Evolutionary conservation across 2,888 invertebrate genomes (phyloP), one percentile per base, ranked within the genome.

Genomic region (Sphecodes monilicornis): DNA sequence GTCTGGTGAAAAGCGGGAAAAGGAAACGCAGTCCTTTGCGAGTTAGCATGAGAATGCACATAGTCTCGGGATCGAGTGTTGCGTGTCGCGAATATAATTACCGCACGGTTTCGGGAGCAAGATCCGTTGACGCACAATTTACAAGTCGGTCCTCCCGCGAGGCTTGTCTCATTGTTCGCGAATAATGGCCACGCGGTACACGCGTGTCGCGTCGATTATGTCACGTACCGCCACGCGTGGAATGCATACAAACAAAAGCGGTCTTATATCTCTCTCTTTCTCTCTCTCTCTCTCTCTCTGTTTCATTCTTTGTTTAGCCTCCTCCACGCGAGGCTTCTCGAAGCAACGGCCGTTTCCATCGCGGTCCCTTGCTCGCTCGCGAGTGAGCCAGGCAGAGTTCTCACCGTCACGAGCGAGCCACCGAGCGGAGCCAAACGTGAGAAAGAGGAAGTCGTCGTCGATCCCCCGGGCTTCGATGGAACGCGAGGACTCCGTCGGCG

Each of bases 161-260:
- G 83, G 70, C 82, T 73, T 83, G 85, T 89, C 73, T 79, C 82
- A 90, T 90, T 90, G 90, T 90, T 78, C 83, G 80, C 71, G 86
- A 82, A 90, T 89, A 90, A 90, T 90, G 85, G 83, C 88, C 74
- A 72, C 84, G 85, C 77, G 86, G 85, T 90, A 89, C 82, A 89
- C 83, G 89, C 88, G 90, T 85, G 90, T 90, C 81, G 86, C 85
- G 86, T 75, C 91, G 91, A 91, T 92, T 92, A 92, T 91, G 92
- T 92, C 92, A 91, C 90, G 91, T 90, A 89, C 82, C 86, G 84
- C 71, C 79, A 85, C 87, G 82, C 88, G 87, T 84, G 87, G 90
- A 91, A 92, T 91, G 91, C 90, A 90, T 89, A 91, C 90, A 89
- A 89, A 85, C 82, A 84, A 89, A 89, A 86, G 82, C 82, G 71